These are phyloP conservation scores for Atherinosoma microstoma DNA, from an alignment of 2,797 vertebrate species.

Conservation along the genomic window DNA sequence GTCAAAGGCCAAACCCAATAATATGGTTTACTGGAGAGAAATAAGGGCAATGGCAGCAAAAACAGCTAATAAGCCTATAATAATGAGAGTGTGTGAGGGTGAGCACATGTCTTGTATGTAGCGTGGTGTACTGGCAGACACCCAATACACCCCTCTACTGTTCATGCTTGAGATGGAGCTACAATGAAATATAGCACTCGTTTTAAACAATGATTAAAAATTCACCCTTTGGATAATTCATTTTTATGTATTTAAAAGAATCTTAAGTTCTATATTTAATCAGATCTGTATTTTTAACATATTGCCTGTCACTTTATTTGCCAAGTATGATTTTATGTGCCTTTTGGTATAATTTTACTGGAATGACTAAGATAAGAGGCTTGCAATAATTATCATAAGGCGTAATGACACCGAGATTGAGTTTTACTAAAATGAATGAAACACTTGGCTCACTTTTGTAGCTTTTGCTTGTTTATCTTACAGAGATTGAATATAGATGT, in stretches of 20 bases:
- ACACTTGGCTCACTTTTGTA: conserved; percentile 5
- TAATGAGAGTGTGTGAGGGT: conserved; percentile 13
- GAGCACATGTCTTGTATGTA: conserved; percentile 73
- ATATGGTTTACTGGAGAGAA: conserved; percentile 19
- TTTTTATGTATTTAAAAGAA: conserved; percentile 17
- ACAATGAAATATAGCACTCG: conserved; percentile 18
- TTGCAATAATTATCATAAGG: neutral
- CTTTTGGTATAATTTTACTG: neutral
- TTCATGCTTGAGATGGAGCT: conserved; percentile 40
- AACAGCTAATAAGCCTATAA: conserved; percentile 32
- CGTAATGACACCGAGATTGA: neutral
- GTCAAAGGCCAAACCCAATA: conserved; percentile 1
- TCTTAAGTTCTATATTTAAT: conserved; percentile 4
- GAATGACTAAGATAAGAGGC: conserved; percentile 41
- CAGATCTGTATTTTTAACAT: conserved; percentile 4
- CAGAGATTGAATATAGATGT: neutral
- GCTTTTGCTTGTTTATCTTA: conserved; percentile 11
- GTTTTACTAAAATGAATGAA: conserved; percentile 1
- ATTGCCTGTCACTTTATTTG: neutral
- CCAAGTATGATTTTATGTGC: neutral
- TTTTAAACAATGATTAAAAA: conserved; percentile 8
- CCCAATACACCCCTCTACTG: conserved; percentile 56
- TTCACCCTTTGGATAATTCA: neutral
- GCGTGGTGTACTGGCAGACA: conserved; percentile 60
- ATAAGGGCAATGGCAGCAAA: conserved; percentile 23